phyloP scores from a whole-genome alignment of 2,113 vertebrate species.

The Thalassoma bifasciatum region DNA sequence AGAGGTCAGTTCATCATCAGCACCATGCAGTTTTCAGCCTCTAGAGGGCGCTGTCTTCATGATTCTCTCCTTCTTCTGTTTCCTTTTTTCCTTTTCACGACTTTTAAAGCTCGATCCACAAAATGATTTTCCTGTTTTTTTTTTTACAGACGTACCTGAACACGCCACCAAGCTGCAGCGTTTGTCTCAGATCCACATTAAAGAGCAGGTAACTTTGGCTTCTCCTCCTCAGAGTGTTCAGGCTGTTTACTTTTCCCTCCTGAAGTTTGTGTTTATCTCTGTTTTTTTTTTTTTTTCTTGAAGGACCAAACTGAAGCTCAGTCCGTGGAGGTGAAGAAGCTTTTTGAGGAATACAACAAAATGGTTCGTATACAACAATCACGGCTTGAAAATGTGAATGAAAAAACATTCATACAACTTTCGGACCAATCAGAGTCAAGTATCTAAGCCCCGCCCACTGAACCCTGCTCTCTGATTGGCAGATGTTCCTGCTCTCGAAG shows the following conservation, averaged over 20 bases:
- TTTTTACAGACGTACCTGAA: slow-evolving; percentile 88
- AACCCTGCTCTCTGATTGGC: slow-evolving; percentile 59
- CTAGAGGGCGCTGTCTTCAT: no score
- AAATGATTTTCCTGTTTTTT: slow-evolving; percentile 28
- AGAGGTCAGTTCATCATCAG: slow-evolving; percentile 92
- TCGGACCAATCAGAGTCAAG: no score
- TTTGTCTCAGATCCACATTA: slow-evolving; percentile 93
- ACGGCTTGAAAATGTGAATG: no score
- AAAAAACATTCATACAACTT: no score
- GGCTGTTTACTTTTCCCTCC: background rate
- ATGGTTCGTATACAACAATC: no score
- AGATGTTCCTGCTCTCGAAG: slow-evolving; percentile 96
- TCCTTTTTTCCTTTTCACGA: no score
- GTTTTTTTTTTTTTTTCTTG: slow-evolving; percentile 5
- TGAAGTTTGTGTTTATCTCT: background rate
- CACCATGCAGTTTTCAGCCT: no score
- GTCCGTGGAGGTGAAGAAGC: slow-evolving; percentile 85
- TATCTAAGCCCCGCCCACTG: slow-evolving; percentile 63
- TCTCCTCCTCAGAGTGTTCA: no score
- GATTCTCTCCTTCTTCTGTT: no score
- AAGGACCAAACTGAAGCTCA: slow-evolving; percentile 90
- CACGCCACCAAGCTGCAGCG: slow-evolving; percentile 90
- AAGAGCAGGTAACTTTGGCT: slow-evolving; percentile 89
- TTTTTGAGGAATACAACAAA: slow-evolving; percentile 97
- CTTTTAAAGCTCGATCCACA: background rate